Evolutionary conservation across 2,113 vertebrate species (phyloP).

Genomic region (Calidris pygmaea): DNA sequence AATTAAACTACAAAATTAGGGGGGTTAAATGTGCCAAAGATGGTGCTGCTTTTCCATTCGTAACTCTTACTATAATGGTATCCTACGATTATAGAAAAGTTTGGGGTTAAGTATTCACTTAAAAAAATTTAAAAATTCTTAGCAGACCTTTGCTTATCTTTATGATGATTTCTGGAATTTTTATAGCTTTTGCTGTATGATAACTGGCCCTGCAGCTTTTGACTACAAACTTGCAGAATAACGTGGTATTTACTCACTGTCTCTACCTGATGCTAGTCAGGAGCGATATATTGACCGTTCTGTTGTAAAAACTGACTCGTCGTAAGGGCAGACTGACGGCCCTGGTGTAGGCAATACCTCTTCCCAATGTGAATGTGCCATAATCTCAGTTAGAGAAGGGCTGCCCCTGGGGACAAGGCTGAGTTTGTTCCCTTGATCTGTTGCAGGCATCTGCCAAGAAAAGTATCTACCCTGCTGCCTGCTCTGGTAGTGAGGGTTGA

Average conservation of each 20-base stretch:
- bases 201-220: not conserved
- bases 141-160: not conserved
- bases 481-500: not conserved
- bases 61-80: not conserved
- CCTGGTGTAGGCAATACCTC: accelerated
- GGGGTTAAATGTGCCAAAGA: not conserved
- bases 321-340: not conserved
- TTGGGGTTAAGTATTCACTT: not conserved
- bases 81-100: not conserved
- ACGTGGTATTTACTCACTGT: not conserved
- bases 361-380: no score
- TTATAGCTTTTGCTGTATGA: not conserved
- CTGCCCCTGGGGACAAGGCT: not conserved
- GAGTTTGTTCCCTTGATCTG: not conserved
- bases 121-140: not conserved
- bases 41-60: not conserved
- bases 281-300: not conserved
- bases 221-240: not conserved
- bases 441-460: not conserved
- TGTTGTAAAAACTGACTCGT: not conserved
- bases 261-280: not conserved
- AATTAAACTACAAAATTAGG: not conserved
- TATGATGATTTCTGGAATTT: not conserved
- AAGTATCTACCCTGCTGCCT: not conserved
- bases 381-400: not conserved